Conservation (phyloP, 2,888 invertebrate species). For the Maniola hyperantus region DNA sequence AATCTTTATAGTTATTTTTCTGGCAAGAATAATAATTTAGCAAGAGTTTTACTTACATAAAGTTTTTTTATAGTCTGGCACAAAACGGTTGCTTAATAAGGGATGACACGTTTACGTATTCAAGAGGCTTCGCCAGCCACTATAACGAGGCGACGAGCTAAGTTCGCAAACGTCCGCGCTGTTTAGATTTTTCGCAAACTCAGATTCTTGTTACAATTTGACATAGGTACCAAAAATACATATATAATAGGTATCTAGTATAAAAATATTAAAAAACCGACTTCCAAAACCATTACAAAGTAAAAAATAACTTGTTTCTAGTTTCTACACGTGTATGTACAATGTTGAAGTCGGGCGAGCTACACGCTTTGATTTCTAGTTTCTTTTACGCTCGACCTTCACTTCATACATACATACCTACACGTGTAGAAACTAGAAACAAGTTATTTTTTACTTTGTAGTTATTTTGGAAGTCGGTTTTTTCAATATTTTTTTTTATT, state of each 20-base stretch:
- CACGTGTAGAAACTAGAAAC: no score
- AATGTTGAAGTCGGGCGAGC: no score
- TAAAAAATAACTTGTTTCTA: no score
- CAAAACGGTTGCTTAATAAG: conserved; percentile 25
- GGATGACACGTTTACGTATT: conserved; percentile 26
- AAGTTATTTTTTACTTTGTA: no score
- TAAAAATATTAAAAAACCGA: no score
- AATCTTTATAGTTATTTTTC: background rate
- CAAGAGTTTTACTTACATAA: conserved; percentile 1
- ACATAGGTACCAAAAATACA: background rate
- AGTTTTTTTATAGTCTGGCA: conserved; percentile 15
- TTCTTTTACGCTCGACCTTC: no score
- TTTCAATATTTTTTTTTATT: no score
- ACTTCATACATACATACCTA: no score
- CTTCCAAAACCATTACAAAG: no score
- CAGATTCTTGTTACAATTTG: conserved; percentile 21
- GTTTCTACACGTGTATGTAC: no score
- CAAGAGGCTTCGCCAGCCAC: conserved; percentile 22
- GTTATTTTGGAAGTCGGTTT: no score
- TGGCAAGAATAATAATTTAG: background rate
- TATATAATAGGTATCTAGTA: background rate
- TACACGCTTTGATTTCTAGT: no score
- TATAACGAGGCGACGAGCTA: conserved; percentile 25
- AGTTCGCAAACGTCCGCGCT: conserved; percentile 26
- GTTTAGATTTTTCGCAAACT: conserved; percentile 22